Percentiles rank a stretch among this genome's conserved stretches.
phyloP scores from a whole-genome alignment of 2,113 vertebrate species.

The Murina feae region DNA sequence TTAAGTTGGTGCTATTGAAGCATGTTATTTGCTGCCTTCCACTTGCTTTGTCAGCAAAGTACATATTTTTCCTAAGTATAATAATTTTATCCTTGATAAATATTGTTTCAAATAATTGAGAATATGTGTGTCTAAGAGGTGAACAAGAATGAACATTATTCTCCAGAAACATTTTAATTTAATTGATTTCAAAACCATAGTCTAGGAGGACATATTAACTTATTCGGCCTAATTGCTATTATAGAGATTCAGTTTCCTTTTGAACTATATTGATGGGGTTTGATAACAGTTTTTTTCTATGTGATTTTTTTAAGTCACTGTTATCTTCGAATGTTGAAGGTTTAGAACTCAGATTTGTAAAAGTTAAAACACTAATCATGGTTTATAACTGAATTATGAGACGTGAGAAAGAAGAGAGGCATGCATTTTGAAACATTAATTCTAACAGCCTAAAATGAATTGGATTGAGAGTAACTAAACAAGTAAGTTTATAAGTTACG shows the following conservation, averaged over 20 bases:
- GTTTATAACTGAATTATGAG: not conserved
- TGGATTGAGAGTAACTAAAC: not conserved
- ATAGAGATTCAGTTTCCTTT: not conserved
- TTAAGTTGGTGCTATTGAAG: not conserved
- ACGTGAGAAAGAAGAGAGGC: not conserved
- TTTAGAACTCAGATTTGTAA: not conserved
- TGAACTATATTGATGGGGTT: not conserved
- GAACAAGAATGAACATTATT: not conserved
- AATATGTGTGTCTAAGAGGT: not conserved
- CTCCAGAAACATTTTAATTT: not conserved
- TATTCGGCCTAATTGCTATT: not conserved
- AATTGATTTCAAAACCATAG: not conserved
- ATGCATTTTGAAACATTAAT: not conserved
- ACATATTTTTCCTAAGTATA: not conserved
- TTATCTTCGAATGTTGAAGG: not conserved
- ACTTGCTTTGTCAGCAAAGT: not conserved
- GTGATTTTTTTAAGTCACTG: not conserved
- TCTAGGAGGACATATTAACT: not conserved
- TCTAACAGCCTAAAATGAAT: not conserved
- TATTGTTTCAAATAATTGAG: conserved; percentile 7
- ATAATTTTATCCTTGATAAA: not conserved
- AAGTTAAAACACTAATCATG: not conserved
- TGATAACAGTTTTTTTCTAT: not conserved
- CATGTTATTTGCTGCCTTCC: not conserved
- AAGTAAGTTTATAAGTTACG: not conserved